Conservation (phyloP, 2,797 vertebrate genomes). For the Eospalax fontanierii region DNA sequence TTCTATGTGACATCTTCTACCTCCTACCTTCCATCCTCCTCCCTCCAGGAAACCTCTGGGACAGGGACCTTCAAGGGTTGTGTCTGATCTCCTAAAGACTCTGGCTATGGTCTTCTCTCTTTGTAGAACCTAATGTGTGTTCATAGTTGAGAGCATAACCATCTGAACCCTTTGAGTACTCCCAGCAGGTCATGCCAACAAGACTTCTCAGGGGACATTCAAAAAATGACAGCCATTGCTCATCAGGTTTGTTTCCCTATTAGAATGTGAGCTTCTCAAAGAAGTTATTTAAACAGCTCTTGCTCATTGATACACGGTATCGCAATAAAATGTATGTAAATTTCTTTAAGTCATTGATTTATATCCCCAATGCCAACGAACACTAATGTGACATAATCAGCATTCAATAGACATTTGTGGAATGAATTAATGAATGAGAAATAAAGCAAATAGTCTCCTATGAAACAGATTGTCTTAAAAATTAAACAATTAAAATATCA, state of each 20-base stretch:
- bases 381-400: neutral
- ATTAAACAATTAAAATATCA: neutral
- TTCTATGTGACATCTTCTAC: neutral
- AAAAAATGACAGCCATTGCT: neutral
- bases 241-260: neutral
- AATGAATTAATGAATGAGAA: slow-evolving; percentile 31
- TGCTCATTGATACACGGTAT: neutral
- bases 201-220: neutral
- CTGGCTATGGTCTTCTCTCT: neutral
- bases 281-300: neutral
- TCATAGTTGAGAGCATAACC: neutral
- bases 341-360: neutral
- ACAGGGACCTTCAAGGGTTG: neutral
- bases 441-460: slow-evolving; percentile 4
- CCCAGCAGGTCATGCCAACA: neutral
- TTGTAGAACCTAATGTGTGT: neutral
- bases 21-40: neutral
- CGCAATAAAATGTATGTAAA: neutral
- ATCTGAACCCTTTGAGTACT: neutral
- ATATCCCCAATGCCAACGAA: neutral
- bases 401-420: neutral
- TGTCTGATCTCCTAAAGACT: neutral
- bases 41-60: neutral
- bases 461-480: neutral
- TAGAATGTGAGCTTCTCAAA: neutral